Percentiles rank a stretch among this genome's conserved stretches.
These are phyloP conservation scores for Tetranychus truncatus DNA, from an alignment of 2,888 invertebrate species.

Conservation along the genomic window DNA sequence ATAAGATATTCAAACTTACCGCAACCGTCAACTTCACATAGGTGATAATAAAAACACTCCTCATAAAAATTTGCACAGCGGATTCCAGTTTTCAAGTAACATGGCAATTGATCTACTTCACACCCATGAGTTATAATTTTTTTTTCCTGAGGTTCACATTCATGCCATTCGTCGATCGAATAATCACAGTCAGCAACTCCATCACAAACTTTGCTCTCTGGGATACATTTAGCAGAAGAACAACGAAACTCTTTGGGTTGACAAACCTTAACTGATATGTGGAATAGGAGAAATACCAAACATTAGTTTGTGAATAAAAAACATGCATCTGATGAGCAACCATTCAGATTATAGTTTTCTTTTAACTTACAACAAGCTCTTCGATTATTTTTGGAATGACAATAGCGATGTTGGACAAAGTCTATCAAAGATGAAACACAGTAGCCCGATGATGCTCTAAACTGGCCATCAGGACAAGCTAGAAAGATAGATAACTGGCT, in stretches of 20 bases:
- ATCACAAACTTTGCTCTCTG: neutral
- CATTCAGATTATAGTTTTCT: neutral
- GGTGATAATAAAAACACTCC: no score
- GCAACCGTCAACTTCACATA: no score
- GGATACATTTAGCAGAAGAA: neutral
- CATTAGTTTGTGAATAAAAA: no score
- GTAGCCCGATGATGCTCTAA: neutral
- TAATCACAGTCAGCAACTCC: neutral
- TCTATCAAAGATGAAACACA: neutral
- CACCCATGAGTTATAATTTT: neutral
- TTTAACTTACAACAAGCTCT: neutral
- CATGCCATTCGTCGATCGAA: neutral
- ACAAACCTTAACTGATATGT: neutral
- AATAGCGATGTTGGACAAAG: neutral
- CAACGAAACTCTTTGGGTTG: neutral
- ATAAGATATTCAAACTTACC: no score
- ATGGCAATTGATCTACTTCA: neutral
- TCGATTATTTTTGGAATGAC: neutral
- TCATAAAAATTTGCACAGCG: no score
- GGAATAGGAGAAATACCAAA: neutral
- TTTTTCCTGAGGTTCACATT: neutral
- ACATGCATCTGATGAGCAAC: neutral
- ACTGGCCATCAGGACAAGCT: neutral
- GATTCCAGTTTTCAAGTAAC: neutral
- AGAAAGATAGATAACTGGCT: neutral